These are phyloP conservation scores for Lepidochitona cinerea DNA, from an alignment of 2,888 invertebrate genomes.

Conservation along the genomic window DNA sequence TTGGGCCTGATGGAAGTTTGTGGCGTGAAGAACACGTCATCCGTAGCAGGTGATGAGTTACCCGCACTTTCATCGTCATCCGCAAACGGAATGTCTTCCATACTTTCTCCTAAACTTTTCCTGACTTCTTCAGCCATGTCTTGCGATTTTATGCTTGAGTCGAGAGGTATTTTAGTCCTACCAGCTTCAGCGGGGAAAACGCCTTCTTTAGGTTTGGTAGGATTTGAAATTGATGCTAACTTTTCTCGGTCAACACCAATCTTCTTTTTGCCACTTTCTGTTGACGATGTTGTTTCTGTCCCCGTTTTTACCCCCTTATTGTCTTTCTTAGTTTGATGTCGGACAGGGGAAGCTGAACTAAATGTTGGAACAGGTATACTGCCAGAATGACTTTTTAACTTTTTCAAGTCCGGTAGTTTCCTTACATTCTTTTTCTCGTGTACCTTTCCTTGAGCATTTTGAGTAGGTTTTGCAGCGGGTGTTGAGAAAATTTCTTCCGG, in stretches of 20 bases:
- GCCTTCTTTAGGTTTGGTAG: conserved; percentile 16
- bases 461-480: conserved; percentile 10
- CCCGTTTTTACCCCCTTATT: neutral
- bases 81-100: conserved; percentile 62
- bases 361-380: neutral
- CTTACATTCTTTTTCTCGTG: neutral
- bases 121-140: conserved; percentile 32
- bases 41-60: conserved; percentile 23
- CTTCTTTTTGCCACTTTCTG: conserved; percentile 32
- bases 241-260: conserved; percentile 50
- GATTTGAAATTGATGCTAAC: conserved; percentile 29
- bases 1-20: conserved; percentile 49
- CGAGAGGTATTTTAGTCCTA: conserved; percentile 55
- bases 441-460: neutral
- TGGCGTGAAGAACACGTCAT: conserved; percentile 61
- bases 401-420: neutral
- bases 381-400: no score
- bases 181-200: conserved; percentile 22
- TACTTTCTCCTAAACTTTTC: conserved; percentile 36
- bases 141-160: conserved; percentile 38
- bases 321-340: neutral
- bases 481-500: conserved; percentile 22
- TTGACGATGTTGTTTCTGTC: neutral
- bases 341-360: neutral
- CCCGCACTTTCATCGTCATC: conserved; percentile 54